Evolutionary conservation across 92 coral and sea anemone species (phyloP), one percentile per base, ranked within the genome.

Genomic region (Parazoanthus swiftii): DNA sequence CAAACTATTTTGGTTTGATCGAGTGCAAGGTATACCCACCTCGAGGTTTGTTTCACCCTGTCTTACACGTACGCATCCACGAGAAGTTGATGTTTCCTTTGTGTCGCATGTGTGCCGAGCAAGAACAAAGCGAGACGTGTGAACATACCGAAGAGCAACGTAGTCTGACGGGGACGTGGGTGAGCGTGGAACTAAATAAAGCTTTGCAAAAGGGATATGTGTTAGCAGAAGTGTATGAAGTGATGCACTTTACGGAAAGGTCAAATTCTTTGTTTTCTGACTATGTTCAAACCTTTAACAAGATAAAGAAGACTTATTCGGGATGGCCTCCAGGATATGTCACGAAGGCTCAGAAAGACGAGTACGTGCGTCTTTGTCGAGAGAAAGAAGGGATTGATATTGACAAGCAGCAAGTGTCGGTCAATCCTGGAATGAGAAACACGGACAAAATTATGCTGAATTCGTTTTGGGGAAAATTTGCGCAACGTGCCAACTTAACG

Each of bases 21-120:
- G 79, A 88, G 54, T 88, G 90, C n/a, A 63, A 7, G 1, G 86
- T 88, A 3, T 68, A 77, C 5, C 90, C 86, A 3, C 90, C 86
- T 1, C 42, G 80, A 23, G 71, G 81, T 0, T 79, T 88, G 33
- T 15, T 20, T n/a, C 75, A 70, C 9, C 75, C 75, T 0, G 75
- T 70, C 11, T 36, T 86, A 42, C 89, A 85, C 2, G 35, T 29
- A 36, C 75, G 51, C 2, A 50, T 67, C 43, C 38, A 29, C 1
- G 78, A 21, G 6, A 87, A 87, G 21, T 35, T 56, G 5, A 78
- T 87, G 85, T 87, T 86, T 42, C 76, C 85, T 2, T 37, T 87
- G 51, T 87, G 89, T 38, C 71, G 74, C 2, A 80, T 78, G 0
- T 88, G 86, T 72, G 90, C 90, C 25, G 56, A 50, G 11, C 7